These are phyloP conservation scores for Bombus sylvicola DNA, from an alignment of 1,140 invertebrate species.

Conservation along the genomic window DNA sequence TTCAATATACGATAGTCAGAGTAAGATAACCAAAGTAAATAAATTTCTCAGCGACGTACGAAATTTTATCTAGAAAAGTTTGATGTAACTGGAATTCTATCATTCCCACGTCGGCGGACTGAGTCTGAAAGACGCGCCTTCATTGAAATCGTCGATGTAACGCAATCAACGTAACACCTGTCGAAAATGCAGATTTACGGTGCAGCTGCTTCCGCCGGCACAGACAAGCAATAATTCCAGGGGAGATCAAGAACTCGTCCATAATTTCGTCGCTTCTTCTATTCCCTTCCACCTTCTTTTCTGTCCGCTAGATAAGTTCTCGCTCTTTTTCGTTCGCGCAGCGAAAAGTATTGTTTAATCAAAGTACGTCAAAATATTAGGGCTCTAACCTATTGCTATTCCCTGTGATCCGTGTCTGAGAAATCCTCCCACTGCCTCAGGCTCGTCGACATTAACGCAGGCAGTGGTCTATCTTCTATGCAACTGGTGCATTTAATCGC, in stretches of 20 bases:
- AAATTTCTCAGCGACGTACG: background rate
- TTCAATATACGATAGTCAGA: too few species aligned
- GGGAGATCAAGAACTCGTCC: constrained; percentile 53
- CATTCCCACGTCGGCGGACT: constrained; percentile 41
- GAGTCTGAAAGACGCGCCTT: constrained; percentile 32
- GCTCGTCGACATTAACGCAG: constrained; percentile 45
- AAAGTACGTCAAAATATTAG: constrained; percentile 65
- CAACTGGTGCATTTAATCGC: constrained; percentile 55
- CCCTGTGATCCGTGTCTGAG: constrained; percentile 52
- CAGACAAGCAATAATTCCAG: constrained; percentile 67
- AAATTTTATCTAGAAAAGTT: background rate
- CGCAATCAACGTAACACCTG: constrained; percentile 70
- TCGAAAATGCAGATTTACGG: constrained; percentile 73
- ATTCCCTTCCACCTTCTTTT: constrained; percentile 33
- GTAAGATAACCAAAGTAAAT: too few species aligned
- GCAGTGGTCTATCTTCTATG: constrained; percentile 46
- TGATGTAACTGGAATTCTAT: background rate
- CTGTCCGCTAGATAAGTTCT: too few species aligned
- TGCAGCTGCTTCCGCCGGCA: constrained; percentile 69
- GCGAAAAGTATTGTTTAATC: constrained; percentile 61
- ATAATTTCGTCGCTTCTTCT: constrained; percentile 68
- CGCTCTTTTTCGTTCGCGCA: constrained; percentile 1
- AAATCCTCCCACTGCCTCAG: constrained; percentile 60
- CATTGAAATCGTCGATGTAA: constrained; percentile 54
- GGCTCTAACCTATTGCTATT: constrained; percentile 30